Percentiles rank a stretch among this genome's conserved stretches.
Conservation (phyloP, 53 echinoderm and acorn worm species). For the Mesocentrotus franciscanus region DNA sequence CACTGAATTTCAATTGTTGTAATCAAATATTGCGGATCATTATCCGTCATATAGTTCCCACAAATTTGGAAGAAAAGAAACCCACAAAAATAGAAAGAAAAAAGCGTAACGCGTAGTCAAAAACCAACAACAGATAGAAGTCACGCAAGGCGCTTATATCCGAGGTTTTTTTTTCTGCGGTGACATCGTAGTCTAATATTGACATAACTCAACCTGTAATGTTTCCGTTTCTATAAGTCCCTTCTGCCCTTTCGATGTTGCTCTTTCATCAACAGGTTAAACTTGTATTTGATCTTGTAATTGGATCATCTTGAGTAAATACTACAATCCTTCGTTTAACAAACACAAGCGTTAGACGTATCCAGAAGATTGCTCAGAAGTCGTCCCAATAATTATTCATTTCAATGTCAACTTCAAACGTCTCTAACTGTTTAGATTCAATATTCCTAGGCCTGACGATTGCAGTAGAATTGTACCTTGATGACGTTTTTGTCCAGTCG, state of each 20-base stretch:
- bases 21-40: constrained; percentile 62
- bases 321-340: constrained; percentile 40
- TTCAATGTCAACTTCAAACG: constrained; percentile 12
- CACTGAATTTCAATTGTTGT: constrained; percentile 63
- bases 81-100: neutral
- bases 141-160: constrained; percentile 11
- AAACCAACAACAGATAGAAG: constrained; percentile 29
- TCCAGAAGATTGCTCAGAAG: neutral
- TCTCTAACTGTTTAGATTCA: neutral
- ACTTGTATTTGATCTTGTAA: constrained; percentile 60
- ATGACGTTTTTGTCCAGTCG: neutral
- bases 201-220: constrained; percentile 29
- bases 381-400: neutral
- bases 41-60: constrained; percentile 29
- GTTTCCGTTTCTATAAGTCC: constrained; percentile 56
- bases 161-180: neutral
- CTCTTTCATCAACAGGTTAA: constrained; percentile 31
- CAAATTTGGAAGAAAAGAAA: constrained; percentile 38
- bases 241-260: neutral
- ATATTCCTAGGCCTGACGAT: neutral
- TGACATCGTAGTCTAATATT: constrained; percentile 18
- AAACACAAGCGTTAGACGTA: neutral
- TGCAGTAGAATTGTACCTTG: neutral
- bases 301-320: constrained; percentile 50
- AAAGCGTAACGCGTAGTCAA: neutral